These are phyloP conservation scores for Netelia inedita DNA, from an alignment of 2,888 invertebrate genomes.

Conservation along the genomic window DNA sequence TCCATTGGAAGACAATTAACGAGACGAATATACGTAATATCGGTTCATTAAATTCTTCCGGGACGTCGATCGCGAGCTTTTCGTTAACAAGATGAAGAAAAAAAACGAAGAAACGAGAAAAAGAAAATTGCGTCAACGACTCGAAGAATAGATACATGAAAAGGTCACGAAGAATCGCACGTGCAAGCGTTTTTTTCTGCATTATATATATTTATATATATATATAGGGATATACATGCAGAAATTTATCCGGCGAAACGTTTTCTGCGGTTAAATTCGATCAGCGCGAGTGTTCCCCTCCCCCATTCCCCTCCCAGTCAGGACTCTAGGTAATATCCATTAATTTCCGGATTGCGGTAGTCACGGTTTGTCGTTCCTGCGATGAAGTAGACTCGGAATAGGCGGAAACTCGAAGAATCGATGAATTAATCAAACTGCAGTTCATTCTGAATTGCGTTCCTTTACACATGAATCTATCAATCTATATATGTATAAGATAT, in stretches of 20 bases:
- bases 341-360: slow-evolving; percentile 59
- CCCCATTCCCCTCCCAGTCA: neutral
- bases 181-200: slow-evolving; percentile 12
- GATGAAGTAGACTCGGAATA: slow-evolving; percentile 35
- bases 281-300: slow-evolving; percentile 3
- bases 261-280: slow-evolving; percentile 44
- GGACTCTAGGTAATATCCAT: slow-evolving; percentile 51
- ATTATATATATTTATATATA: neutral
- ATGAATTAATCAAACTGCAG: slow-evolving; percentile 48
- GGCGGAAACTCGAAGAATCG: slow-evolving; percentile 48
- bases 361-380: slow-evolving; percentile 28
- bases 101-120: neutral
- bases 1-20: neutral
- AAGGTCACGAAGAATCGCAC: neutral
- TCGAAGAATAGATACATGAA: neutral
- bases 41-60: slow-evolving; percentile 32
- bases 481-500: no score
- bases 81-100: neutral
- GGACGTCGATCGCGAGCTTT: neutral
- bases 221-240: no score
- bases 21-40: neutral
- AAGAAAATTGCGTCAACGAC: neutral
- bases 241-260: neutral
- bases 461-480: no score
- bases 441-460: slow-evolving; percentile 31